Evolutionary conservation across 2,113 vertebrate species (phyloP), one percentile per base, ranked within the genome.

Genomic region (Ochotona curzoniae): DNA sequence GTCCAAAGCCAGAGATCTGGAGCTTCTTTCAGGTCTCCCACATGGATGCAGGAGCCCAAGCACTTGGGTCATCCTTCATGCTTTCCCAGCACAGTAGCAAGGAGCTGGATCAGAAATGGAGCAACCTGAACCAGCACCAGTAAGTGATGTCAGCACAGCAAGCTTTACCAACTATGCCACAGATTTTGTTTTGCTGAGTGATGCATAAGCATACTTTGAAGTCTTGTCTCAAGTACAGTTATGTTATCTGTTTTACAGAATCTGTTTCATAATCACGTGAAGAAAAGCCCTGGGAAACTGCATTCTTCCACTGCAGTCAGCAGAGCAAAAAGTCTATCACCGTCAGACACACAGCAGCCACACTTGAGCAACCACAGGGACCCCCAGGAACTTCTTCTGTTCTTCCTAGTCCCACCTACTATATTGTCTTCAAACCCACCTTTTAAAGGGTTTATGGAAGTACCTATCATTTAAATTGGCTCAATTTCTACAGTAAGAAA

Each of bases 171-270:
- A 44, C 38, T 44, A 44, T 44, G 38, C 38, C 38, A 44, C 38
- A 44, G 38, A 32, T 95, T 76, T 35, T 63, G 74, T 26, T 47
- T 93, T 66, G 17, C 70, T 69, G 70, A 32, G 18, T 64, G 54
- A 88, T 73, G 69, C 63, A 47, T 28, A 79, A 49, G 26, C 15
- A 75, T 44, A 8, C 74, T 95, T 84, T 78, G 63, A 87, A 67
- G 44, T 44, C 67, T 76, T 12, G 2, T 35, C 11, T 49, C 8
- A 17, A 8, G 14, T 14, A 51, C 14, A 61, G 18, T 69, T 30
- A 70, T 0, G 23, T 73, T 44, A 57, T 4, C 26, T 35, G 32
- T 66, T 89, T 71, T 30, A 9, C 2, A 69, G 82, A 80, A 67
- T 28, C 23, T 78, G 30, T 87, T 74, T 88, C n/a, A 63, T 44